These are phyloP conservation scores for Poecilia wingei DNA, from an alignment of 2,797 vertebrate species.

Conservation along the genomic window DNA sequence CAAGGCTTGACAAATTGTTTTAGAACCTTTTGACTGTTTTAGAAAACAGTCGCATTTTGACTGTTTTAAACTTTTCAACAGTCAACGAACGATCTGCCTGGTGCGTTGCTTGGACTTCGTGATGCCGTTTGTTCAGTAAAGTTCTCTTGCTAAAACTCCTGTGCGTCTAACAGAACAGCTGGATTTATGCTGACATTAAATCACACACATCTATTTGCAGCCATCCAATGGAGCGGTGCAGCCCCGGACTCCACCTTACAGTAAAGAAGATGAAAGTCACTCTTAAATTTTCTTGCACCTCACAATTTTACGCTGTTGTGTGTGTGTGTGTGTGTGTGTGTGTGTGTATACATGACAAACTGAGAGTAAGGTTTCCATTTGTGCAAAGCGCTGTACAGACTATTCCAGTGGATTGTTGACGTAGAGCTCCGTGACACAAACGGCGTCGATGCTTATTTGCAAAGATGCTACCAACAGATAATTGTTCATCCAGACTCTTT, in stretches of 20 bases:
- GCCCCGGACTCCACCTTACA: too few species aligned
- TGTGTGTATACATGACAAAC: background rate
- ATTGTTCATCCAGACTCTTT: background rate
- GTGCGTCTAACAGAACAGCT: background rate
- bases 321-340: background rate
- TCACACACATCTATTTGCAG: background rate
- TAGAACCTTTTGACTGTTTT: background rate
- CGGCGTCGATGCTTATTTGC: background rate
- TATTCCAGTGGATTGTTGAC: background rate
- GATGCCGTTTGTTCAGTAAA: background rate
- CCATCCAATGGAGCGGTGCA: background rate
- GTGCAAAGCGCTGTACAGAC: background rate
- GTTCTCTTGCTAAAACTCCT: background rate
- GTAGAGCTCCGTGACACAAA: background rate
- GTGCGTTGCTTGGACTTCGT: background rate
- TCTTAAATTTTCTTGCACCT: background rate
- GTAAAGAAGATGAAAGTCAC: too few species aligned
- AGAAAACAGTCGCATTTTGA: too few species aligned
- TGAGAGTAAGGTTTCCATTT: background rate
- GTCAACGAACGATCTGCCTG: background rate
- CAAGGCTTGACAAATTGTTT: background rate
- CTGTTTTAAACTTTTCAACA: background rate
- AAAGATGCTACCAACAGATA: background rate
- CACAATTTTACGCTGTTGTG: background rate
- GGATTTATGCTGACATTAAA: background rate